Evolutionary conservation across 2,113 vertebrate species (phyloP).

Genomic region (Theristicus caerulescens): DNA sequence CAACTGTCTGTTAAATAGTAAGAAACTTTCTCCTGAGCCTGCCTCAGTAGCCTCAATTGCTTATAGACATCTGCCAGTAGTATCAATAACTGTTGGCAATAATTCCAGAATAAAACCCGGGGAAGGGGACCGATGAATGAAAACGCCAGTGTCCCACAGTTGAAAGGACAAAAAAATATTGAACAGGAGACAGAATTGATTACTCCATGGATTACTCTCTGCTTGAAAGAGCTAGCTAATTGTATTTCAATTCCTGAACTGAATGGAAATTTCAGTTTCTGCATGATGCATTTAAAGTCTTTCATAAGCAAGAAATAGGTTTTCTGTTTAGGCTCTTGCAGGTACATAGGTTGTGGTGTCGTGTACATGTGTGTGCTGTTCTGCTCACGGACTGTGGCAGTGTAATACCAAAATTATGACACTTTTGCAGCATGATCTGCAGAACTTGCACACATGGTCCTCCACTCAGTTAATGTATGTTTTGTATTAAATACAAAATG

Average conservation of each 20-base stretch:
- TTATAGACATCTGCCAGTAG: background rate
- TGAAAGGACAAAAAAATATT: background rate
- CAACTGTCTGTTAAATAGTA: background rate
- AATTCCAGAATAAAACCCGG: background rate
- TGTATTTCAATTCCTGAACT: background rate
- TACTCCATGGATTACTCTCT: background rate
- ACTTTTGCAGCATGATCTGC: background rate
- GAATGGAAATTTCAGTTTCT: background rate
- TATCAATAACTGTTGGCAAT: background rate
- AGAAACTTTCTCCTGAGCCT: background rate
- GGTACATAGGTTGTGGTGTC: background rate
- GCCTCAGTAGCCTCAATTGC: background rate
- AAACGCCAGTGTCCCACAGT: background rate
- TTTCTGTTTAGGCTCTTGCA: background rate
- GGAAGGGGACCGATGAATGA: background rate
- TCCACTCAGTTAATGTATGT: background rate
- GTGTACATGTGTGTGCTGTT: background rate
- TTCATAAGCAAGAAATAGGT: background rate
- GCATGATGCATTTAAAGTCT: background rate
- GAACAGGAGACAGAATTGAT: background rate
- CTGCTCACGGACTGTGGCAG: background rate
- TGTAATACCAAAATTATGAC: background rate
- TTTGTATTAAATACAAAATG: background rate
- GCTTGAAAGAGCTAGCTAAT: background rate
- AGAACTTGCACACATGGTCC: rapidly evolving